Percentiles rank a stretch among this genome's conserved stretches.
Evolutionary conservation across 1,140 invertebrate species (phyloP).

Genomic region (Lepidurus couesii): DNA sequence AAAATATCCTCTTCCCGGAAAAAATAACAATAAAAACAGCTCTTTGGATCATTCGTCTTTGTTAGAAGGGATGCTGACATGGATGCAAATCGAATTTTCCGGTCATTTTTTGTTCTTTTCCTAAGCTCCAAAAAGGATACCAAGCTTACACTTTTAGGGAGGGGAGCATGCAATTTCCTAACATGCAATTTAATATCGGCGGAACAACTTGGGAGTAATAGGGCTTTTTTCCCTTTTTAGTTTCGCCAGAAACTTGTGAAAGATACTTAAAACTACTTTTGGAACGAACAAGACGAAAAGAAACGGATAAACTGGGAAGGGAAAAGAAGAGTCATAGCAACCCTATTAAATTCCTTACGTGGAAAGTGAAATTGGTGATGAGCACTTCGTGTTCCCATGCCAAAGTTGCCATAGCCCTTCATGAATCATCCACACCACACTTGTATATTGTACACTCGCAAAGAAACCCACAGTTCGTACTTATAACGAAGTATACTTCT

Average conservation of each 20-base stretch:
- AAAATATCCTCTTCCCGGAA: not conserved
- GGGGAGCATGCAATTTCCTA: no score
- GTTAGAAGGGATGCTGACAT: no score
- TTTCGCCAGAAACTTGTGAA: no score
- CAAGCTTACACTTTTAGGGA: no score
- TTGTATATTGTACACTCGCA: no score
- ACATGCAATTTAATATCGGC: no score
- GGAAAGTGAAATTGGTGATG: slow-evolving; percentile 16
- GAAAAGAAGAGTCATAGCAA: not conserved
- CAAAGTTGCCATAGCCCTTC: slow-evolving; percentile 21
- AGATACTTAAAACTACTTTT: not conserved
- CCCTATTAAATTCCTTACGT: not conserved
- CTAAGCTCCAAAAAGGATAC: no score
- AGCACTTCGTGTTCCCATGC: slow-evolving; percentile 9
- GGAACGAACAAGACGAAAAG: not conserved
- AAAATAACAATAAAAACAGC: not conserved
- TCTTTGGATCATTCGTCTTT: not conserved
- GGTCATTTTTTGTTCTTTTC: not conserved
- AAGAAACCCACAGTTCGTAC: no score
- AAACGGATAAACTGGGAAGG: not conserved
- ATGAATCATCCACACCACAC: not conserved
- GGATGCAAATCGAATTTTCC: not conserved
- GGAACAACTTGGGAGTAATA: no score
- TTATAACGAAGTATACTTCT: no score
- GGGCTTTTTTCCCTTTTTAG: no score